These are phyloP conservation scores for Zelostemma sp. DNA, from an alignment of 1,140 invertebrate species.

Conservation along the genomic window DNA sequence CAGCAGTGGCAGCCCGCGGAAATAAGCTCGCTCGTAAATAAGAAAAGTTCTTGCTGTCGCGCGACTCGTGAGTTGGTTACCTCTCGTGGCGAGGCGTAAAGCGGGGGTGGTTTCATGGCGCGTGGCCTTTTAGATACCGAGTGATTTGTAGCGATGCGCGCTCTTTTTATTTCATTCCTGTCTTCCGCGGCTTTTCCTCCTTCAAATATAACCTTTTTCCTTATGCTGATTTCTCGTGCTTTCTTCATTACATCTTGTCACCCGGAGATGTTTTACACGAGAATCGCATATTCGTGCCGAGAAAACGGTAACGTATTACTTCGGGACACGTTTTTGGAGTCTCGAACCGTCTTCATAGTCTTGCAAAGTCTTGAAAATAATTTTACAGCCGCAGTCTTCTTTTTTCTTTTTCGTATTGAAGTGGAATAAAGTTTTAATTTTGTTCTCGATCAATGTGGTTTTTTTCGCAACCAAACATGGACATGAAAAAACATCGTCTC, in stretches of 20 bases:
- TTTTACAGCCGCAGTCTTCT: no score
- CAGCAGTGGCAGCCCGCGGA: constrained; percentile 42
- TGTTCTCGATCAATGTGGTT: no score
- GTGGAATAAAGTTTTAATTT: no score
- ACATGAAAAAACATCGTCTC: not conserved
- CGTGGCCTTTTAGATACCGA: constrained; percentile 47
- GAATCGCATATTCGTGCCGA: no score
- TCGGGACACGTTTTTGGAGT: no score
- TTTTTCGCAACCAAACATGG: no score
- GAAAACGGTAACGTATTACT: no score
- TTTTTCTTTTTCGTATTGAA: no score
- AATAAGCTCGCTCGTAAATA: constrained; percentile 54
- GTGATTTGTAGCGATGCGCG: constrained; percentile 47
- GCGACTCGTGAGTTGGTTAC: not conserved
- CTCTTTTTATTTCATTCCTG: constrained; percentile 30
- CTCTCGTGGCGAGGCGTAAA: not conserved
- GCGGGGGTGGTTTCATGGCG: constrained; percentile 9
- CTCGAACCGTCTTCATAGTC: no score
- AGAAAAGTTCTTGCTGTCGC: constrained; percentile 49
- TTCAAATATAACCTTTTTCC: not conserved
- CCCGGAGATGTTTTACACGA: not conserved
- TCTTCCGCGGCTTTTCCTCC: not conserved
- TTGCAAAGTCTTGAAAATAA: no score
- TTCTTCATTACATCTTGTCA: not conserved
- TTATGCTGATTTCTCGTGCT: not conserved